Base-by-base conservation (phyloP, 2,113 vertebrate species). In the Elanoides forficatus region DNA sequence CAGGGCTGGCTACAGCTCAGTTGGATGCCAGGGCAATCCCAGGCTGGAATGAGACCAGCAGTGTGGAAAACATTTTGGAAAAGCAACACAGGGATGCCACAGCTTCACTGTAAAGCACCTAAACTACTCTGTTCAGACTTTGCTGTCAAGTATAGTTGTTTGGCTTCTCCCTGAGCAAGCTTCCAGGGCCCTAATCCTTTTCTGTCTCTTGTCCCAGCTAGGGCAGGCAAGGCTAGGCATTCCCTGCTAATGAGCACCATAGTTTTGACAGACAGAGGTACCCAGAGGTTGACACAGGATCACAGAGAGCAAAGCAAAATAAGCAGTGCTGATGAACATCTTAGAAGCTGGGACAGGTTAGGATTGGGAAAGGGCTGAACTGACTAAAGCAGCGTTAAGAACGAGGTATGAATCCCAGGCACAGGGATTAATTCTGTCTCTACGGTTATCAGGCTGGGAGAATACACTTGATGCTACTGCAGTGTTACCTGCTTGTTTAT, bases 91-190 rank as follows among this genome's bases (percentile, higher is more conserved):
- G 36, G 6, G 13, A 18, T 22, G 5, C 23, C 29, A 16, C 10
- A 42, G 34, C 3, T 32, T 52, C 50, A 7, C 4, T 2, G 11
- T 4, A 23, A 60, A 67, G 22, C 12, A 42, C 22, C 36, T 32
- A 18, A 73, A 19, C 2, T 6, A 11, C 18, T 47, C 40, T 10
- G 14, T 11, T 55, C 1, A 2, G 25, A 18, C 4, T 6, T 0
- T 2, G 25, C 5, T 13, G 20, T 29, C 21, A 15, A 36, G 12
- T 13, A 5, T 2, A 38, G 11, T 1, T 11, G 3, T 7, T 26
- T 43, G 15, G 21, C 38, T 67, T 56, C 29, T 47, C 60, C 34
- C 45, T 11, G 12, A 27, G 40, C 45, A 47, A 29, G 9, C 8
- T 34, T 5, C n/a, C 70, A n/a, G 36, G 12, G 19, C 10, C 43